Evolutionary conservation across 1,140 invertebrate species (phyloP).

Genomic region (Drosophila novamexicana): DNA sequence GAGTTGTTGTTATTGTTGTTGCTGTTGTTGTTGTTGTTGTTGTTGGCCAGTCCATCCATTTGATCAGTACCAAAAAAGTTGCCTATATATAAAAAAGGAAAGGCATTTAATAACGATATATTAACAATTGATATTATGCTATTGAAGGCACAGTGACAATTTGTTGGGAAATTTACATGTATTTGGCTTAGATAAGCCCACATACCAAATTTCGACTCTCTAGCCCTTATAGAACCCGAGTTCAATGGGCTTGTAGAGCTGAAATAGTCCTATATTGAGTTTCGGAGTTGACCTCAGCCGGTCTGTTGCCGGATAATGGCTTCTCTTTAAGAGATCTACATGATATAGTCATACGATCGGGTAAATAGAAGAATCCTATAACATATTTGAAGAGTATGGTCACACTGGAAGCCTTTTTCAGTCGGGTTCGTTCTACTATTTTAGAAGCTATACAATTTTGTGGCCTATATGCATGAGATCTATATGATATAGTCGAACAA

Average conservation of each 20-base stretch:
- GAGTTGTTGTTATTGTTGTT: constrained; percentile 60
- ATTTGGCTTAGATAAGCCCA: background rate
- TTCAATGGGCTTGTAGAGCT: background rate
- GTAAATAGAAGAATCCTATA: too few species aligned
- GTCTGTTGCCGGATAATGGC: too few species aligned
- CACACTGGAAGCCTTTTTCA: too few species aligned
- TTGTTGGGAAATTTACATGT: background rate
- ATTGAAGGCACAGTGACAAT: background rate
- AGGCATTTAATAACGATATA: too few species aligned
- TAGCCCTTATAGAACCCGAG: background rate
- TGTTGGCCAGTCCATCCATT: constrained; percentile 50
- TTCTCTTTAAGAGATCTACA: too few species aligned
- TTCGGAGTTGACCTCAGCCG: too few species aligned
- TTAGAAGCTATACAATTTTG: too few species aligned
- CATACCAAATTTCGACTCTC: background rate
- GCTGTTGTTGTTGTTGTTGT: constrained; percentile 44
- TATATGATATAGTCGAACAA: background rate
- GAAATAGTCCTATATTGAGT: background rate
- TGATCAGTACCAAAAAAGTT: constrained; percentile 62
- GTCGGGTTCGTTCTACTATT: too few species aligned
- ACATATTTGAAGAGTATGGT: too few species aligned
- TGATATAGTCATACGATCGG: too few species aligned
- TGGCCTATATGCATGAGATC: background rate
- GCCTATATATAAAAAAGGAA: constrained; percentile 17
- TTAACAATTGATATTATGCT: too few species aligned